Evolutionary conservation across 2,797 vertebrate genomes (phyloP), one percentile per base, ranked within the genome.

Genomic region (Syndactyla subalaris): DNA sequence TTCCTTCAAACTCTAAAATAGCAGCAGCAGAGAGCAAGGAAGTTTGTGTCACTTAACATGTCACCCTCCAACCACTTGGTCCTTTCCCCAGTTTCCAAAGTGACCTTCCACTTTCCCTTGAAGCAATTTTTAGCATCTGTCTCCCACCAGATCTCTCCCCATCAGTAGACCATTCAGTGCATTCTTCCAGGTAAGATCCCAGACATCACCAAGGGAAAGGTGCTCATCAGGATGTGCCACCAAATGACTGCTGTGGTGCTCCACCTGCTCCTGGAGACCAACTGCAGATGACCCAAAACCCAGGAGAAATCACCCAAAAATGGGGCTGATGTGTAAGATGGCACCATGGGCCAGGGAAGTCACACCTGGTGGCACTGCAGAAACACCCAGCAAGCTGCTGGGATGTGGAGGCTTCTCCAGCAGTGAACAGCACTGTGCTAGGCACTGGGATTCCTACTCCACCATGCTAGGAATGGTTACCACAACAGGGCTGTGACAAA

Each of bases 211-310:
- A 90, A 38, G 45, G 23, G 72, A 80, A 81, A 87, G n/a, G 26
- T 43, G 48, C 24, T 15, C 8, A 32, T 67, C 27, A 58, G 66
- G 57, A 83, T 39, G 52, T 0, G 9, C 39, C 22, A 38, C 39
- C 2, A 3, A 43, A 59, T 30, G 49, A 84, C 30, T 0, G 0
- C 46, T 54, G 55, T 29, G n/a, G 26, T 43, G 48, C 24, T 15
- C 8, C 38, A 39, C 32, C 5, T 0, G 0, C 18, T 41, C 46
- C 45, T 5, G 3, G 46, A 0, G 1, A 46, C 45, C 45, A 10
- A 4, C 38, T 52, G 36, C 18, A 57, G 66, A 72, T 1, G 3
- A 22, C 29, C 34, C 32, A 19, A 39, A 48, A 34, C 65, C 46
- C n/a, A 70, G 38, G 36, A 59, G 26, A 66, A 75, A 39, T n/a